Percentiles rank a stretch among this genome's conserved stretches.
phyloP scores from a whole-genome alignment of 2,113 vertebrate species.

The Emydura subglobosa region DNA sequence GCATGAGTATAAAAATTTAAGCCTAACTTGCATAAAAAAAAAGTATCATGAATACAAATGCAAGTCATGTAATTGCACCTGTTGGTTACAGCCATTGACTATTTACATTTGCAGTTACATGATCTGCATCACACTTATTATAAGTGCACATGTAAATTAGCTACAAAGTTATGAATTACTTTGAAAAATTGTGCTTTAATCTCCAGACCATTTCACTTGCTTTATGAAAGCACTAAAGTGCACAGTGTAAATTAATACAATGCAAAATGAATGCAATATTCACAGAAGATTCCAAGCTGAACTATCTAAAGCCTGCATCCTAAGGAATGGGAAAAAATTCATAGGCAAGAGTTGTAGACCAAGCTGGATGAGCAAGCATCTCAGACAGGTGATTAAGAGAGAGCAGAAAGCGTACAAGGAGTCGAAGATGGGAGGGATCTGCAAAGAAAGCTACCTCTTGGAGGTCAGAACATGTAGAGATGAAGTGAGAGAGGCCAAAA shows the following conservation, averaged over 20 bases:
- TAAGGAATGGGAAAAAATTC: no score
- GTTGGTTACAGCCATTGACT: constrained; percentile 57
- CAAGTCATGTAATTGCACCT: constrained; percentile 45
- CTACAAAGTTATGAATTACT: constrained; percentile 23
- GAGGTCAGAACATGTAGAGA: no score
- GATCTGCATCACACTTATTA: constrained; percentile 30
- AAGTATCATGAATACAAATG: constrained; percentile 24
- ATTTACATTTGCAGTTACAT: constrained; percentile 51
- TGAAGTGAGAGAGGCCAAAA: no score
- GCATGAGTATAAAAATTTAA: not conserved
- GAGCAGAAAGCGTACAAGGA: no score
- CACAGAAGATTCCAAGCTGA: not conserved
- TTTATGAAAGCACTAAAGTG: constrained; percentile 5
- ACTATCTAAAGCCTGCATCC: no score
- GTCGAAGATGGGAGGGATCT: no score
- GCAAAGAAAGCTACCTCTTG: no score
- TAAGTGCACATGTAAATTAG: constrained; percentile 58
- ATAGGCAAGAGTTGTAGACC: no score
- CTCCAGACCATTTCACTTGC: not conserved
- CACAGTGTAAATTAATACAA: not conserved
- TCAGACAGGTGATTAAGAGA: no score
- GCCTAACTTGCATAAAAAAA: constrained; percentile 26
- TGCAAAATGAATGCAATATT: not conserved
- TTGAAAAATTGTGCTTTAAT: not conserved
- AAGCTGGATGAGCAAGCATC: no score